Evolutionary conservation across 1,140 invertebrate species (phyloP), one percentile per base, ranked within the genome.

Genomic region (Bombus waltoni): DNA sequence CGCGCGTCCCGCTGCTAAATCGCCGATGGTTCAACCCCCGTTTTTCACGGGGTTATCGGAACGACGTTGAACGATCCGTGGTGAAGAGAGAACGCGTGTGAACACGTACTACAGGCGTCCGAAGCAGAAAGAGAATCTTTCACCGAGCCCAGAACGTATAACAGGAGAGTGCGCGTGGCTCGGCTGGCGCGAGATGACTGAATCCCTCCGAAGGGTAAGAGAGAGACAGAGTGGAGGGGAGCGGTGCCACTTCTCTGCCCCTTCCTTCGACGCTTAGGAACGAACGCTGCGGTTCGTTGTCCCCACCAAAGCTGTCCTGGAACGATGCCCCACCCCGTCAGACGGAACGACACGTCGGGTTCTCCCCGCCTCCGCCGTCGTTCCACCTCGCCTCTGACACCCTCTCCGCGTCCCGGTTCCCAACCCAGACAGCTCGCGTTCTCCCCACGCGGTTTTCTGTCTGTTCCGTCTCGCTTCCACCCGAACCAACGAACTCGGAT

Each of bases 101-200:
- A 77, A 89, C 13, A n/a, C 32, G 32, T 32, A 32, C 32, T 66
- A 18, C 6, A n/a, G n/a, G n/a, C 59, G 70, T 38, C 59, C 81
- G 78, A 53, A 83, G 66, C 75, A 59, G 73, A 66, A 59, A 70
- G 44, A 87, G 81, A 81, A 82, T 89, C 76, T 83, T 89, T 86
- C 88, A 85, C 76, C 89, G 81, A 85, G 88, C 81, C 88, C 65
- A 75, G 86, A 82, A 85, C 76, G 53, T 87, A 72, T 78, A 72
- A 74, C 71, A 85, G 44, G 65, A 84, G 86, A 86, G 91, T 91
- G 92, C 93, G 91, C 92, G 91, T 93, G 91, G 85, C 92, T 94
- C 94, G 94, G 88, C 92, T 92, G 93, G 92, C 93, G 94, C 93
- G 94, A 94, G 93, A 91, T 93, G 92, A 95, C 94, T 95, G 94